phyloP scores from a whole-genome alignment of 2,888 invertebrate genomes.

The Automeris io region DNA sequence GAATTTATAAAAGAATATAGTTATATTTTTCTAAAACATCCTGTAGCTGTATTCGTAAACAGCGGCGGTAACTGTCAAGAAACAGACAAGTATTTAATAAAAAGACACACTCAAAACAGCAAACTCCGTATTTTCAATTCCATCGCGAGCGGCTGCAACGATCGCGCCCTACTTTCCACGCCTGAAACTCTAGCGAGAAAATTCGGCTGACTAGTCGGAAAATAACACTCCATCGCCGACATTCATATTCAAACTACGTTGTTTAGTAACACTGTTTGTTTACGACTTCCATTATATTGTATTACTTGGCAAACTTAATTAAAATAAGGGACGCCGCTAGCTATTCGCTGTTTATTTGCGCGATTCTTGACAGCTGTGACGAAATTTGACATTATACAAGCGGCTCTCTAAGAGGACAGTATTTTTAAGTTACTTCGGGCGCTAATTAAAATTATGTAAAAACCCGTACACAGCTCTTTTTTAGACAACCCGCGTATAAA shows the following conservation, averaged over 20 bases:
- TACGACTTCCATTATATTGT: conserved; percentile 35
- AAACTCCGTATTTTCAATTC: not conserved
- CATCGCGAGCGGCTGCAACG: not conserved
- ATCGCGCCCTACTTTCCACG: not conserved
- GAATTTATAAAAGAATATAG: too few relatives aligned
- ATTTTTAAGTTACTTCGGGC: conserved; percentile 2
- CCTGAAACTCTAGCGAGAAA: not conserved
- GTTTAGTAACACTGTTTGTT: conserved; percentile 25
- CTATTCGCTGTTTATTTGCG: conserved; percentile 28
- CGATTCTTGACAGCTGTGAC: conserved; percentile 37
- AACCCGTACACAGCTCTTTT: not conserved
- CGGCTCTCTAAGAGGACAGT: not conserved
- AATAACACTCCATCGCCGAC: conserved; percentile 12
- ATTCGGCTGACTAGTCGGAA: conserved; percentile 1
- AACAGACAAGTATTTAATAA: too few relatives aligned
- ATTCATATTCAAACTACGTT: conserved; percentile 29
- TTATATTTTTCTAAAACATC: too few relatives aligned
- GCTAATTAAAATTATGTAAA: conserved; percentile 5
- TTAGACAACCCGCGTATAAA: not conserved
- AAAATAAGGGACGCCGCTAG: conserved; percentile 35
- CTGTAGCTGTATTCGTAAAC: too few relatives aligned
- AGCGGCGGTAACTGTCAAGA: too few relatives aligned
- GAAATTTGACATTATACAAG: conserved; percentile 8
- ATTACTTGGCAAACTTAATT: conserved; percentile 39
- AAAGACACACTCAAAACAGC: not conserved